These are phyloP conservation scores for Balanococcus diminutus DNA, from an alignment of 2,888 invertebrate species.

Conservation along the genomic window DNA sequence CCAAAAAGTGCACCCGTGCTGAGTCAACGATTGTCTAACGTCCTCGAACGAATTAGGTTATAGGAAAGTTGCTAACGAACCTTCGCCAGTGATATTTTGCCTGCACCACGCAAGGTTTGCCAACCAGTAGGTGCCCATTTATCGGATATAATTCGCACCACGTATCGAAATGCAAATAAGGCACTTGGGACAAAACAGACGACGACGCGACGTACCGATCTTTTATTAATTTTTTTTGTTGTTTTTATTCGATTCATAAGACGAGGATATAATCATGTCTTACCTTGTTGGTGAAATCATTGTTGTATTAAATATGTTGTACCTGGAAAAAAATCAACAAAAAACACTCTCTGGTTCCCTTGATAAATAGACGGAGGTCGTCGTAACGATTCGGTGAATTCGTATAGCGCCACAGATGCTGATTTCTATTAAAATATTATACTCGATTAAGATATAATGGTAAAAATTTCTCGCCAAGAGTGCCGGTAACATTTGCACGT, in stretches of 20 bases:
- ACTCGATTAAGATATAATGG: background rate
- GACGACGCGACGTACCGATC: background rate
- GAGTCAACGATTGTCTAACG: background rate
- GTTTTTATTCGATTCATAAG: background rate
- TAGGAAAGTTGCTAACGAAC: slow-evolving; percentile 8
- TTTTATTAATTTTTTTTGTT: slow-evolving; percentile 1
- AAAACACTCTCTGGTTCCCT: slow-evolving; percentile 1
- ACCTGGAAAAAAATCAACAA: background rate
- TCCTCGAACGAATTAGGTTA: slow-evolving; percentile 19
- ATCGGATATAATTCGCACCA: background rate
- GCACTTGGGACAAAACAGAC: background rate
- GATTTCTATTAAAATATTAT: background rate
- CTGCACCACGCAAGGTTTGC: background rate
- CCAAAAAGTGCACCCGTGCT: background rate
- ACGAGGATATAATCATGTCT: background rate
- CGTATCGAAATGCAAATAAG: background rate
- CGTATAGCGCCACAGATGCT: background rate
- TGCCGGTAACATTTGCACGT: background rate
- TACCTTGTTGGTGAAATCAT: background rate
- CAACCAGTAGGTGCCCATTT: background rate
- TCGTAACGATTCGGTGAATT: slow-evolving; percentile 28
- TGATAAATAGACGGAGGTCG: background rate
- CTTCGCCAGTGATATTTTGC: background rate
- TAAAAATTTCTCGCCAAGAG: background rate
- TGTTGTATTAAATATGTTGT: background rate